Evolutionary conservation across 2,113 vertebrate species (phyloP), one percentile per base, ranked within the genome.

Genomic region (Larimichthys crocea): DNA sequence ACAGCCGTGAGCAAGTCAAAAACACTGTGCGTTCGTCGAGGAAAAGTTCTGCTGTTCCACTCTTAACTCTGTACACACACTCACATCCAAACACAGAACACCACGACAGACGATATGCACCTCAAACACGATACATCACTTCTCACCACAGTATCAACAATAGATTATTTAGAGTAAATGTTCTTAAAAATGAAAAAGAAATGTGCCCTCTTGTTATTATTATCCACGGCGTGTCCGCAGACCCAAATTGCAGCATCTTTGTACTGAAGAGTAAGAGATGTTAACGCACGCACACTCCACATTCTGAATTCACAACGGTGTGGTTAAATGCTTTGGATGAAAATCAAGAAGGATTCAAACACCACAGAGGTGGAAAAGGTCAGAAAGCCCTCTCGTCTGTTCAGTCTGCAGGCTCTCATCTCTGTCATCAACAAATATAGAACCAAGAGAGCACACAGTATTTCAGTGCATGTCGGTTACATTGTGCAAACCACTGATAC

Each of bases 121-220:
- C 89, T 90, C 83, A 91, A 88, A 92, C 71, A 94, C 87, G 65
- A 83, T 76, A 93, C 92, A 44, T 81, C 80, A 94, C 91, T 65
- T 91, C 82, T 83, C 75, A 92, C 84, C 75, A 94, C 87, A 73
- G 80, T 78, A 87, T 79, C 73, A 73, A 89, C 75, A 89, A 81
- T 26, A 91, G 73, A 90, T 88, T 86, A 86, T 83, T 78, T 74
- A 80, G 80, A 85, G 73, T 80, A 78, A 78, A 64, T 72, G 62
- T 73, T 77, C 50, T 53, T 50, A 55, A 60, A 90, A 89, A 87
- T 72, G 22, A 52, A 44, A 84, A 79, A 79, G 83, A 79, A 70
- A 63, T 3, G 74, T 86, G 71, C 82, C 77, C 72, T 85, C 74
- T 12, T 44, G 11, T 44, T 46, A 46, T 74, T 74, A 15, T 52